These are phyloP conservation scores for Sceloporus undulatus DNA, from an alignment of 2,113 vertebrate genomes.

Conservation along the genomic window DNA sequence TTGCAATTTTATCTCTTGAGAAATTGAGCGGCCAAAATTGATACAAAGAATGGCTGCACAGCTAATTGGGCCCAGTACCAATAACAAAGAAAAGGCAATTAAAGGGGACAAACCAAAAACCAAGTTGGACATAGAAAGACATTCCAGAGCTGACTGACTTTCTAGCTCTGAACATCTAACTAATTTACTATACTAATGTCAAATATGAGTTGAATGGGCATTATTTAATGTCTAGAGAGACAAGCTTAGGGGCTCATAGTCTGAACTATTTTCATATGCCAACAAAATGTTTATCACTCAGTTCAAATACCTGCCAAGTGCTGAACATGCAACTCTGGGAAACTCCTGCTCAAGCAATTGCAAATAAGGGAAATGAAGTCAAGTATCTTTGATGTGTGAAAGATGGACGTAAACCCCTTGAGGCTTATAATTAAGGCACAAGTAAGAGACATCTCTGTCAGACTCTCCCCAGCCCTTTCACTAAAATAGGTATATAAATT, in stretches of 20 bases:
- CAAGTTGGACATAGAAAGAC: neutral
- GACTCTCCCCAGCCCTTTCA: neutral
- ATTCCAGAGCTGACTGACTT: neutral
- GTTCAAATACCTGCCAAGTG: neutral
- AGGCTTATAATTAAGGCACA: accelerated
- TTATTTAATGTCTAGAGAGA: neutral
- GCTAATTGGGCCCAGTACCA: neutral
- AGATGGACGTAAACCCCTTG: neutral
- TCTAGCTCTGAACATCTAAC: neutral
- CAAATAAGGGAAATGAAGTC: neutral
- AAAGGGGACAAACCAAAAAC: neutral
- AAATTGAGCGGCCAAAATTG: neutral
- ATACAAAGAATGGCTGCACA: neutral
- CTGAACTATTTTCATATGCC: neutral
- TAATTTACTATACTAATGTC: neutral
- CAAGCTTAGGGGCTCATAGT: no score
- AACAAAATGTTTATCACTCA: neutral
- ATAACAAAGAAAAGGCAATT: neutral
- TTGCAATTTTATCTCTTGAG: neutral
- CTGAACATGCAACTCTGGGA: neutral
- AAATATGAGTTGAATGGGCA: neutral
- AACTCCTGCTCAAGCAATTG: neutral
- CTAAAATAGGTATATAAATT: constrained; percentile 15
- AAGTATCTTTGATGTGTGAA: neutral
- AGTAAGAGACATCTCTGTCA: neutral